Conservation (phyloP, 2,113 vertebrate genomes). For the Neoarius graeffei region DNA sequence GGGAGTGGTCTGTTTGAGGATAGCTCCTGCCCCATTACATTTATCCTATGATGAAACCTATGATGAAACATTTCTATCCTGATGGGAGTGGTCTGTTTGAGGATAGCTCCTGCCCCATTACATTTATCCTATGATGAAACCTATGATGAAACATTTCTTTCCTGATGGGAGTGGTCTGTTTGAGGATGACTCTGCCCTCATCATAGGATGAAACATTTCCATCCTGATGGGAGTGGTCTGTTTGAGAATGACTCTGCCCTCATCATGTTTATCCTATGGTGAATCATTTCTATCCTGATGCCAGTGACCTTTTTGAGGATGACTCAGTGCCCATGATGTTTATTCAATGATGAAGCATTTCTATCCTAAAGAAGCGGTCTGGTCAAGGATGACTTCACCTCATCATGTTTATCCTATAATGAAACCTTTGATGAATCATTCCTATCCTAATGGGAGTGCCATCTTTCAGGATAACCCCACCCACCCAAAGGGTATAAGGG, state of each 20-base stretch:
- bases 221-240: neutral
- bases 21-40: too few species aligned
- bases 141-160: too few species aligned
- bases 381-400: neutral
- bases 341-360: neutral
- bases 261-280: neutral
- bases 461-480: neutral
- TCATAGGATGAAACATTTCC: neutral
- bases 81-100: too few species aligned
- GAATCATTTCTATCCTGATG: neutral
- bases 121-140: too few species aligned
- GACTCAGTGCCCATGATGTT: neutral
- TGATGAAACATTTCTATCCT: too few species aligned
- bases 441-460: neutral
- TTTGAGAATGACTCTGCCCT: neutral
- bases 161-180: too few species aligned
- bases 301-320: neutral
- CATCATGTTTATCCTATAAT: neutral
- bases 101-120: too few species aligned
- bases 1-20: too few species aligned
- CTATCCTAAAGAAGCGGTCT: neutral
- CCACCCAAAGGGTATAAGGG: neutral
- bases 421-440: neutral
- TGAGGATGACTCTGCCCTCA: too few species aligned
- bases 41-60: too few species aligned